Conservation (phyloP, 23 tunicate species). For the Styela clava region DNA sequence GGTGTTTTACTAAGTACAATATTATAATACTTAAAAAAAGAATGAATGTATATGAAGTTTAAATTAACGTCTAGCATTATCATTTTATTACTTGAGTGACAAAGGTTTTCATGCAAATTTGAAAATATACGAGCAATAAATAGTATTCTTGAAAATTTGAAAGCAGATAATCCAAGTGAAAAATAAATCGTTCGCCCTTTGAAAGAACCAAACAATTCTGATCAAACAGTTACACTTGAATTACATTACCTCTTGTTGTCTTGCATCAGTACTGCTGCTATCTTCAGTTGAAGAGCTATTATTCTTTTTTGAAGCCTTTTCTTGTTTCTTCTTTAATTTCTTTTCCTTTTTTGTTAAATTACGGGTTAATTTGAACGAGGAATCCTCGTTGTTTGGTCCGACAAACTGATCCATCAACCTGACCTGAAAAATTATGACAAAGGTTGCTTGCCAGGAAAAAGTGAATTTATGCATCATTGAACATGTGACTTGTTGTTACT, state of each 20-base stretch:
- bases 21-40: too few relatives aligned
- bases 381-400: slow-evolving; percentile 19
- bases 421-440: slow-evolving; percentile 11
- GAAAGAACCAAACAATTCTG: too few relatives aligned
- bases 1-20: too few relatives aligned
- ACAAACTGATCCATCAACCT: slow-evolving; percentile 19
- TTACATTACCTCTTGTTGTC: slow-evolving; percentile 26
- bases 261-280: slow-evolving; percentile 19
- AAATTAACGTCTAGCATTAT: too few relatives aligned
- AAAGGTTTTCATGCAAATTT: too few relatives aligned
- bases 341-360: slow-evolving; percentile 79
- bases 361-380: slow-evolving; percentile 62
- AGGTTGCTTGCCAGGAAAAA: background rate
- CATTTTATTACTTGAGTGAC: too few relatives aligned
- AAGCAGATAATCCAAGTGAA: too few relatives aligned
- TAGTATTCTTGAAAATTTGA: too few relatives aligned
- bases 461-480: background rate
- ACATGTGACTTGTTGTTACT: background rate
- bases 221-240: too few relatives aligned
- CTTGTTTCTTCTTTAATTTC: slow-evolving; percentile 57
- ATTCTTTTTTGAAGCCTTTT: slow-evolving; percentile 11
- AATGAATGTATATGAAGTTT: too few relatives aligned
- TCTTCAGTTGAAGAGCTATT: slow-evolving; percentile 1
- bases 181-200: too few relatives aligned
- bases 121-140: too few relatives aligned